These are phyloP conservation scores for Echinometra lucunter DNA, from an alignment of 53 echinoderm and acorn worm genomes.

Conservation along the genomic window DNA sequence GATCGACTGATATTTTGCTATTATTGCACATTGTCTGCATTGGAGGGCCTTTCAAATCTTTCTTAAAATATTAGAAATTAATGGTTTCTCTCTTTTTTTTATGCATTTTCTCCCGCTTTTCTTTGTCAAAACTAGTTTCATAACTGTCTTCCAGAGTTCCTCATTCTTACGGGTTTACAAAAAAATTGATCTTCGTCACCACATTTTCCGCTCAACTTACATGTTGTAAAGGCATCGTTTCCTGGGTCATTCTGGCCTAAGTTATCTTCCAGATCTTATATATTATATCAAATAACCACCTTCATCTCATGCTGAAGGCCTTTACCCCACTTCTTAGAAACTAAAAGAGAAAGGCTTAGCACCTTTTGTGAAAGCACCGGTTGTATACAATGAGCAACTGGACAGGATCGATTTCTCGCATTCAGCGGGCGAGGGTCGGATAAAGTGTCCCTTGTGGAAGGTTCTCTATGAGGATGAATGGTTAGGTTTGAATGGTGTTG, in stretches of 20 bases:
- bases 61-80: not conserved
- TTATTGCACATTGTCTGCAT: not conserved
- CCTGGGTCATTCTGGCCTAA: not conserved
- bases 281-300: not conserved
- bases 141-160: not conserved
- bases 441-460: not conserved
- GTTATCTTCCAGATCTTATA: not conserved
- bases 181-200: not conserved
- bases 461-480: not conserved
- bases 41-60: not conserved
- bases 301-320: not conserved
- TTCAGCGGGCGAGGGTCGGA: not conserved
- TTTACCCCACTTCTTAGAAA: not conserved
- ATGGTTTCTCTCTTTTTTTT: not conserved
- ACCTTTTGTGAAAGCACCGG: slow-evolving; percentile 2
- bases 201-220: slow-evolving; percentile 24
- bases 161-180: not conserved
- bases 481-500: not conserved
- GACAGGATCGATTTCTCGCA: slow-evolving; percentile 31
- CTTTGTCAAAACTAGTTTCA: not conserved
- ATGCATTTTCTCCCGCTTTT: not conserved
- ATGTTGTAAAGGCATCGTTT: not conserved
- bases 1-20: no score
- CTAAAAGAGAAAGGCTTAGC: not conserved
- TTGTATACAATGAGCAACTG: not conserved